Evolutionary conservation across 2,888 invertebrate genomes (phyloP).

Genomic region (Tubiluchus corallicola): DNA sequence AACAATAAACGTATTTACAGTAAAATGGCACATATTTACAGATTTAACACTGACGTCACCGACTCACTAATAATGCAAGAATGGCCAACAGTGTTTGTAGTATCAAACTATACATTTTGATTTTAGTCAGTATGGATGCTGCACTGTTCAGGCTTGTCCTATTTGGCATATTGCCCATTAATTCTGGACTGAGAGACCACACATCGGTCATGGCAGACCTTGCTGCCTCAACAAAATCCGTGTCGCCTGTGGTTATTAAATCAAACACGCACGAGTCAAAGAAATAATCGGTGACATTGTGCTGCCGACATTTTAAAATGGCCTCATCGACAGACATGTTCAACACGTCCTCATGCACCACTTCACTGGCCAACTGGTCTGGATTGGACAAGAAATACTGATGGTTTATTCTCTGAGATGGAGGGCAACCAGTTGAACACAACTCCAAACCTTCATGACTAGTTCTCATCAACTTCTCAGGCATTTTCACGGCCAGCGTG

Average conservation of each 20-base stretch:
- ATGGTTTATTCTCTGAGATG: slow-evolving; percentile 31
- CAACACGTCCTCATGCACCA: slow-evolving; percentile 10
- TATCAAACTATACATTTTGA: too few relatives aligned
- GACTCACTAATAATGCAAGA: too few relatives aligned
- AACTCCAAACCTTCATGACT: slow-evolving; percentile 27
- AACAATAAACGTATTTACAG: too few relatives aligned
- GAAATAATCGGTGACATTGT: slow-evolving; percentile 34
- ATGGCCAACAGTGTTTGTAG: too few relatives aligned
- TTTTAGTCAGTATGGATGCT: too few relatives aligned
- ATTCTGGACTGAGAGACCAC: too few relatives aligned
- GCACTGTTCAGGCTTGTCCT: too few relatives aligned
- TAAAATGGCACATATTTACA: too few relatives aligned
- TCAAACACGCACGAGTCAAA: slow-evolving; percentile 40
- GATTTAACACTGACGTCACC: too few relatives aligned
- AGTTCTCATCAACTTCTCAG: slow-evolving; percentile 30
- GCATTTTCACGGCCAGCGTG: slow-evolving; percentile 35
- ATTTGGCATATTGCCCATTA: too few relatives aligned
- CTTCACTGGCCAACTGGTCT: too few relatives aligned
- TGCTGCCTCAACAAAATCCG: slow-evolving; percentile 30
- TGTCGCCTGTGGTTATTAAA: slow-evolving; percentile 35
- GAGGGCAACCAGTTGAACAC: slow-evolving; percentile 35
- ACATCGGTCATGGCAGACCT: slow-evolving; percentile 29
- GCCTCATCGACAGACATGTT: slow-evolving; percentile 23
- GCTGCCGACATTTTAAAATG: slow-evolving; percentile 25
- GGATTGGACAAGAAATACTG: too few relatives aligned